Base-by-base conservation (phyloP, 2,888 invertebrate species). In the Parochlus steinenii region DNA sequence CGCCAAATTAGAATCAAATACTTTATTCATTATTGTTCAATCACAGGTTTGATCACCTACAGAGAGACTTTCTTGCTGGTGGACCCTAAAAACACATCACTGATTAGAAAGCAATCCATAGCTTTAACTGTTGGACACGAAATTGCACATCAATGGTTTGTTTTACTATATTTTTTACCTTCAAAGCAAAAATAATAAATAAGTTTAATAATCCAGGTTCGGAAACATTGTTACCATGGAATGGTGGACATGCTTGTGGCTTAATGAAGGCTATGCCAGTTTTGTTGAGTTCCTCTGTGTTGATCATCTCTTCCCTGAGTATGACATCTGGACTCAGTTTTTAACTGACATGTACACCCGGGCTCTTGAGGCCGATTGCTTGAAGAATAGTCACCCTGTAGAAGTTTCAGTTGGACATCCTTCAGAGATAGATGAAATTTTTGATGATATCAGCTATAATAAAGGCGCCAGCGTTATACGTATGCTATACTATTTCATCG, bases 81-180 rank as follows among this genome's bases (percentile, higher is more conserved):
- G 4, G 95, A 97, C 61, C 79, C 83, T 2, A 69, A 80, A 47
- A 83, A 90, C 52, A 86, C 92, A 0, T 89, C 92, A 2, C 72
- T 86, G 4, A 73, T 74, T 38, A 69, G 77, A 33, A 76, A 81
- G 46, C 86, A 89, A 52, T 77, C 75, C 61, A 82, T 92, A 47
- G 90, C 92, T 1, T 58, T 90, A 14, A 83, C 89, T 1, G 80
- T 85, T 15, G 79, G 79, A 0, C 95, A 97, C 57, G 95, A 97
- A 56, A 62, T 97, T 32, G 90, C 92, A 3, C 95, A 95, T 58
- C 90, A 93, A 56, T 97, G 97, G 95, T 97, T 97, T 60, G 97
- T n/a, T n/a, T n/a, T n/a, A n/a, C n/a, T n/a, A n/a, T n/a, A n/a
- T n/a, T n/a, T n/a, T n/a, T n/a, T n/a, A n/a, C n/a, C n/a, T n/a